Conservation (phyloP, 2,113 vertebrate species). For the Lepus europaeus region DNA sequence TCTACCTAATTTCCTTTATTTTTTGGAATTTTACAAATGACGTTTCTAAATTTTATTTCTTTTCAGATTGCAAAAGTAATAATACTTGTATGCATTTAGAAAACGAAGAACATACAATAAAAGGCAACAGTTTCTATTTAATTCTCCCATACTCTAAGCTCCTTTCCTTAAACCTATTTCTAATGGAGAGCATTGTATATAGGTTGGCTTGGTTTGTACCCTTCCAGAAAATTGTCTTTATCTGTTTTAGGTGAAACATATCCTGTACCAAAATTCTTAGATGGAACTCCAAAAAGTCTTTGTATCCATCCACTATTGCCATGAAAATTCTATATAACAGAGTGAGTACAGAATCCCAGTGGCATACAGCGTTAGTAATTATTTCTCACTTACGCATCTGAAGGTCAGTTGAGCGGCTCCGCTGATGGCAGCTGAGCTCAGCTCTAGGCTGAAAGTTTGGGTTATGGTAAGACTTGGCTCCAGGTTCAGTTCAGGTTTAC, state of each 20-base stretch:
- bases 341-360: not conserved
- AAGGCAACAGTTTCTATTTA: not conserved
- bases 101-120: not conserved
- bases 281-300: not conserved
- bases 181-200: not conserved
- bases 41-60: not conserved
- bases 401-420: not conserved
- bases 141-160: not conserved
- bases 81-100: not conserved
- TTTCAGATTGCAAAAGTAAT: conserved; percentile 43
- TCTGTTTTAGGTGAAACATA: not conserved
- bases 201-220: not conserved
- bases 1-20: not conserved
- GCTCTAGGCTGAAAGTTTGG: not conserved
- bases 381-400: not conserved
- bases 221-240: conserved; percentile 3
- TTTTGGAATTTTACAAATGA: not conserved
- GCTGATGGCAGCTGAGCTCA: not conserved
- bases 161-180: not conserved
- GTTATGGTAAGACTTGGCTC: not conserved
- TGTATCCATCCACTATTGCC: not conserved
- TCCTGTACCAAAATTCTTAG: not conserved
- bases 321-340: not conserved
- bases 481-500: not conserved
- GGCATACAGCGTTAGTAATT: not conserved